phyloP scores from a whole-genome alignment of 64 coral and sea anemone genomes.

The Montipora sp. region DNA sequence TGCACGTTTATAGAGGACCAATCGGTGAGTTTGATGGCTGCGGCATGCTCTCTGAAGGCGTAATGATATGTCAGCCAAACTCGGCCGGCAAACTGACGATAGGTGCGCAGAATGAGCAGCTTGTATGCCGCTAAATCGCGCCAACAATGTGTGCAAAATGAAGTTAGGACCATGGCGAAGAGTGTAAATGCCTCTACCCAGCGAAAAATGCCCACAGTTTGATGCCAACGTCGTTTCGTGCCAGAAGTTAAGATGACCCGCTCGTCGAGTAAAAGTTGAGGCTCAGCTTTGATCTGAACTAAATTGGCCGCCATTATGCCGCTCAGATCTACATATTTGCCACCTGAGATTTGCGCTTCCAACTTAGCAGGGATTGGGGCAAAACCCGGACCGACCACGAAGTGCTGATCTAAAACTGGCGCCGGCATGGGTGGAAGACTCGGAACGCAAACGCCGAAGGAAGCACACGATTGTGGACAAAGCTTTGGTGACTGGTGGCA shows the following conservation, averaged over 20 bases:
- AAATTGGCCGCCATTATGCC: not conserved
- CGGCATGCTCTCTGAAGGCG: conserved; percentile 7
- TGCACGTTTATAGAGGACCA: conserved; percentile 37
- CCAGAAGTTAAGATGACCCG: not conserved
- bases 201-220: too few relatives aligned
- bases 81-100: conserved; percentile 8
- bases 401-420: not conserved
- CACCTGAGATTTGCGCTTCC: not conserved
- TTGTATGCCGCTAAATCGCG: not conserved
- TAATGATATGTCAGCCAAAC: not conserved
- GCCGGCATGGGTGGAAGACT: not conserved
- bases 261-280: not conserved
- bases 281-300: not conserved
- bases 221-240: not conserved
- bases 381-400: not conserved
- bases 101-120: conserved; percentile 30
- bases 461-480: too few relatives aligned
- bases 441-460: too few relatives aligned
- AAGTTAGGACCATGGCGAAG: not conserved
- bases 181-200: not conserved
- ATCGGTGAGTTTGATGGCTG: not conserved
- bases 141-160: not conserved
- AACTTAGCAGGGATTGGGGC: not conserved
- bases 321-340: not conserved
- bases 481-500: too few relatives aligned